Conservation (phyloP, 1,140 invertebrate genomes). For the Pogonomyrmex californicus region DNA sequence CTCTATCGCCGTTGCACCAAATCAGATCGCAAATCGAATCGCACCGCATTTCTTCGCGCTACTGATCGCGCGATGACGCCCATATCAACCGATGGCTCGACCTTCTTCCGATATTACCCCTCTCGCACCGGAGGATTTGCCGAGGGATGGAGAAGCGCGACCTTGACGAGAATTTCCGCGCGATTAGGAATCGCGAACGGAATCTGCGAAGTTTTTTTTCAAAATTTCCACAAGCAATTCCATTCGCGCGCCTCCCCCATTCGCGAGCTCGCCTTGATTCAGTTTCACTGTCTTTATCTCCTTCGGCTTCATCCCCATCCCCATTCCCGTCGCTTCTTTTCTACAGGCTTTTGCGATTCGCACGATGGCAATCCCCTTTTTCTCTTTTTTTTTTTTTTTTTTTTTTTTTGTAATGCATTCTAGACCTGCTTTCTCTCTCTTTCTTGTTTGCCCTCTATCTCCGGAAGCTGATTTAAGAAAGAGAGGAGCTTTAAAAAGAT, state of each 20-base stretch:
- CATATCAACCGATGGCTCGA: constrained; percentile 22
- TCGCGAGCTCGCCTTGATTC: constrained; percentile 19
- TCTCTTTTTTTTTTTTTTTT: not conserved
- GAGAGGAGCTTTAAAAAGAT: constrained; percentile 19
- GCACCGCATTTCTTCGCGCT: constrained; percentile 56
- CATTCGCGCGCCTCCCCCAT: not conserved
- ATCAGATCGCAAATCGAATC: constrained; percentile 55
- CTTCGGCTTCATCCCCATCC: not conserved
- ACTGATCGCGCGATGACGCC: constrained; percentile 46
- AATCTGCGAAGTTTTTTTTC: constrained; percentile 42
- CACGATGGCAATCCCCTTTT: not conserved
- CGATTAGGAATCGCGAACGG: constrained; percentile 11
- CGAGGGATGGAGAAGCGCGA: not conserved
- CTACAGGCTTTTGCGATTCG: constrained; percentile 18
- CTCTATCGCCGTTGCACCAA: not conserved
- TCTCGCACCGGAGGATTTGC: constrained; percentile 32
- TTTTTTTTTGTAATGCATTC: constrained; percentile 28
- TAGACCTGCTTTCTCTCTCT: not conserved
- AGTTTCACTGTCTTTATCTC: not conserved
- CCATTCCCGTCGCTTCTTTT: not conserved
- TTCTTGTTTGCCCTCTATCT: not conserved
- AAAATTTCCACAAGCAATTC: constrained; percentile 57
- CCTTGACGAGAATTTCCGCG: constrained; percentile 15
- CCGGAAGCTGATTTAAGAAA: constrained; percentile 27
- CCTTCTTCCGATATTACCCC: constrained; percentile 34